phyloP scores from a whole-genome alignment of 2,888 invertebrate genomes.

The Cabera pusaria region DNA sequence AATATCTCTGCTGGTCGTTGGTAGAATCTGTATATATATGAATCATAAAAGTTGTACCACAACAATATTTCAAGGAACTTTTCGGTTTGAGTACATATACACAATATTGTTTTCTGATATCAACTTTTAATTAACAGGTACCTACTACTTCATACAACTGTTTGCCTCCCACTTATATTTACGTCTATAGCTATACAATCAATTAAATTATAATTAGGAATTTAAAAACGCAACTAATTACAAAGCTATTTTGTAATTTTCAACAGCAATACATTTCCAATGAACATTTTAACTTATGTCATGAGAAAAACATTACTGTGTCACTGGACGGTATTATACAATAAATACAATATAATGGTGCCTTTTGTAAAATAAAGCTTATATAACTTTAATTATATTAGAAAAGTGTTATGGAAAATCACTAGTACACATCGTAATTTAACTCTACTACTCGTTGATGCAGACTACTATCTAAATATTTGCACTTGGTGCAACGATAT shows the following conservation, averaged over 20 bases:
- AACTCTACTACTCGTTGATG: constrained; percentile 66
- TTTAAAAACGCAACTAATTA: constrained; percentile 14
- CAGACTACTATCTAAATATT: constrained; percentile 58
- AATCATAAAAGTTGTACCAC: constrained; percentile 52
- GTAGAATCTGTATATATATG: constrained; percentile 35
- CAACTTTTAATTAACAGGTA: constrained; percentile 34
- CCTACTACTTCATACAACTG: constrained; percentile 20
- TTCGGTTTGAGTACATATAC: constrained; percentile 31
- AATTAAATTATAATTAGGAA: constrained; percentile 21
- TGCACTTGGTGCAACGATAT: constrained; percentile 76
- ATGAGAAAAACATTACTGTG: constrained; percentile 49
- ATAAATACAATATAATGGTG: constrained; percentile 54
- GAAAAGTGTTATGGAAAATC: constrained; percentile 44
- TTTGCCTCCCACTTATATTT: constrained; percentile 35
- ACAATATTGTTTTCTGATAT: constrained; percentile 28
- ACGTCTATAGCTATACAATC: constrained; percentile 36
- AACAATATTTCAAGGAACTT: constrained; percentile 67
- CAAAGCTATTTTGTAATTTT: constrained; percentile 13
- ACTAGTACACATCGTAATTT: constrained; percentile 44
- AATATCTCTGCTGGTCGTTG: constrained; percentile 5
- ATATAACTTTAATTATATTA: constrained; percentile 46
- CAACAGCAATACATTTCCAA: constrained; percentile 17
- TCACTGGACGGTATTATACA: constrained; percentile 78
- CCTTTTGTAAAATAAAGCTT: constrained; percentile 49
- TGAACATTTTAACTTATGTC: constrained; percentile 33